These are phyloP conservation scores for Polypterus bichir DNA, from an alignment of 2,113 vertebrate genomes.

Conservation along the genomic window DNA sequence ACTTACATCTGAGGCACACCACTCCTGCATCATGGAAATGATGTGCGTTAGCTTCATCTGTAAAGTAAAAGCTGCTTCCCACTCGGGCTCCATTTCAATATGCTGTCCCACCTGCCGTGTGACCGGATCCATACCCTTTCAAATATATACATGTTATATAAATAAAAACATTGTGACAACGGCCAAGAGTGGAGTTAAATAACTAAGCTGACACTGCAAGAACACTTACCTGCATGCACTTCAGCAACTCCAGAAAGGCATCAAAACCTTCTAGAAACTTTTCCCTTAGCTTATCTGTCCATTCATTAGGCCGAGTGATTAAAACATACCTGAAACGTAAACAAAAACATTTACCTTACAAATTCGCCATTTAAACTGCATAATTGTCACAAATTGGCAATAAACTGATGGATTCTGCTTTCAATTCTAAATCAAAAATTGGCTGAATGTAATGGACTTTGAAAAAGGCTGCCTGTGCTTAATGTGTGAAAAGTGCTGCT, in stretches of 20 bases:
- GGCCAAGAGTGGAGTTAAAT: too few species aligned
- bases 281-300: slow-evolving; percentile 69
- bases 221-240: slow-evolving; percentile 85
- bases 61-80: slow-evolving; percentile 93
- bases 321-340: slow-evolving; percentile 70
- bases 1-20: slow-evolving; percentile 86
- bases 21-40: slow-evolving; percentile 96
- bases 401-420: neutral
- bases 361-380: too few species aligned
- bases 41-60: slow-evolving; percentile 95
- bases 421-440: neutral
- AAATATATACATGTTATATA: neutral
- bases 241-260: slow-evolving; percentile 83
- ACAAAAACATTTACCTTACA: neutral
- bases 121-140: slow-evolving; percentile 92
- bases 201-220: neutral
- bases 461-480: neutral
- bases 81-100: slow-evolving; percentile 98
- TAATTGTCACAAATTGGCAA: neutral
- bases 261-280: slow-evolving; percentile 90
- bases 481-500: too few species aligned
- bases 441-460: neutral
- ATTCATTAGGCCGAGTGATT: slow-evolving; percentile 78
- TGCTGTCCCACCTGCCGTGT: slow-evolving; percentile 92
- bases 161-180: neutral